These are phyloP conservation scores for Torymus aiolomorphi DNA, from an alignment of 2,888 invertebrate genomes.

Conservation along the genomic window DNA sequence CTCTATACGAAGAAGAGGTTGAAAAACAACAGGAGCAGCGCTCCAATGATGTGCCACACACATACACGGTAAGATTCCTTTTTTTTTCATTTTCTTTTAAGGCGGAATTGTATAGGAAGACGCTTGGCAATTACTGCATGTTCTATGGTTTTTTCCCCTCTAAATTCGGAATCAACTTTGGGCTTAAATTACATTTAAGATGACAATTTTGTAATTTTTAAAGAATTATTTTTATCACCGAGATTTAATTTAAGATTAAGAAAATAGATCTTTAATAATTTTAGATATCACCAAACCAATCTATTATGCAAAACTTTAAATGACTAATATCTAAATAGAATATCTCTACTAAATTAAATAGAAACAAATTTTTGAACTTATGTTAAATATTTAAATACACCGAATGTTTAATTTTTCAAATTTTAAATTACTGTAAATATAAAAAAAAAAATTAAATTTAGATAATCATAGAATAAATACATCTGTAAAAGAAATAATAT, in stretches of 20 bases:
- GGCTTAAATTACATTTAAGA: slow-evolving; percentile 30
- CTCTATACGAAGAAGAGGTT: background rate
- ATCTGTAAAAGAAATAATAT: no score
- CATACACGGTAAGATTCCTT: slow-evolving; percentile 34
- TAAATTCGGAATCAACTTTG: background rate
- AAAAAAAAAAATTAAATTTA: no score
- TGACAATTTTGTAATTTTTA: background rate
- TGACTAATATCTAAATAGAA: no score
- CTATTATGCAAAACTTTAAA: no score
- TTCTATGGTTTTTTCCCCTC: background rate
- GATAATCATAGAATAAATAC: no score
- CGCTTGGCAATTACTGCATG: slow-evolving; percentile 27
- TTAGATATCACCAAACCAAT: no score
- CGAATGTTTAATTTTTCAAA: no score
- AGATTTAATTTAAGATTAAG: background rate
- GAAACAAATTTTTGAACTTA: no score
- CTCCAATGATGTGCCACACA: slow-evolving; percentile 52
- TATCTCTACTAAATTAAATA: no score
- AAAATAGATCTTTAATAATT: no score
- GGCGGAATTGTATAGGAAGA: slow-evolving; percentile 39
- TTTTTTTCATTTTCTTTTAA: slow-evolving; percentile 6
- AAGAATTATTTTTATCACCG: background rate
- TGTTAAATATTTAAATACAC: no score
- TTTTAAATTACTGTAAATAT: no score
- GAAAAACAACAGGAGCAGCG: slow-evolving; percentile 15